These are phyloP conservation scores for Zoanthus gigantus DNA, from an alignment of 92 coral and sea anemone genomes.

Conservation along the genomic window DNA sequence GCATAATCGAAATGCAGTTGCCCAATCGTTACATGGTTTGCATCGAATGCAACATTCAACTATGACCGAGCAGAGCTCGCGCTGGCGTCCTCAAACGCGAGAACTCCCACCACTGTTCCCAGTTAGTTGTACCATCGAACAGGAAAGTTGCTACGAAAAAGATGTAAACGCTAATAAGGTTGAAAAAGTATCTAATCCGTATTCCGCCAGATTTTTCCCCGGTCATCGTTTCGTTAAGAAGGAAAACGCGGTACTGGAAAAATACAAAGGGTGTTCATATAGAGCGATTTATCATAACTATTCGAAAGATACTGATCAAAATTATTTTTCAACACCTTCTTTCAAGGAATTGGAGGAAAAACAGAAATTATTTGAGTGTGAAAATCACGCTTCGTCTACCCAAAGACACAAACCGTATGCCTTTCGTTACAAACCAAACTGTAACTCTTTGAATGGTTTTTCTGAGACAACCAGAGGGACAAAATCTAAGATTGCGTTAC, in stretches of 20 bases:
- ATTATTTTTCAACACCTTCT: not conserved
- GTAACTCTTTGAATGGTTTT: not conserved
- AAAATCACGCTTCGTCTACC: not conserved
- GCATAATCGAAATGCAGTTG: not conserved
- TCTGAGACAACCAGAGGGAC: not conserved
- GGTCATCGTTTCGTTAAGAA: not conserved
- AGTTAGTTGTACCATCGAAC: slow-evolving; percentile 1
- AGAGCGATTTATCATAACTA: not conserved
- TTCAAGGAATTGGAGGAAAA: not conserved
- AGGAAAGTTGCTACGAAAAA: slow-evolving; percentile 14
- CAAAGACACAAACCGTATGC: slow-evolving; percentile 33
- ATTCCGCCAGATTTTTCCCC: not conserved
- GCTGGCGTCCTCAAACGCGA: slow-evolving; percentile 28
- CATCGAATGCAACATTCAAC: slow-evolving; percentile 11
- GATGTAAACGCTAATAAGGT: slow-evolving; percentile 31
- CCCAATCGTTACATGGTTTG: slow-evolving; percentile 7
- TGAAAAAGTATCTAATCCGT: slow-evolving; percentile 1
- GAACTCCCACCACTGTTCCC: slow-evolving; percentile 25
- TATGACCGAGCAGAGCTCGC: slow-evolving; percentile 8
- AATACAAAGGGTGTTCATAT: not conserved
- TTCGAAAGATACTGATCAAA: not conserved
- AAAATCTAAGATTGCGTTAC: not conserved
- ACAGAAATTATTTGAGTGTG: not conserved
- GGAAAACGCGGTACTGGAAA: not conserved
- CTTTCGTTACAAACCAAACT: not conserved